phyloP scores from a whole-genome alignment of 2,888 invertebrate genomes.

The Lasioglossum pauxillum region DNA sequence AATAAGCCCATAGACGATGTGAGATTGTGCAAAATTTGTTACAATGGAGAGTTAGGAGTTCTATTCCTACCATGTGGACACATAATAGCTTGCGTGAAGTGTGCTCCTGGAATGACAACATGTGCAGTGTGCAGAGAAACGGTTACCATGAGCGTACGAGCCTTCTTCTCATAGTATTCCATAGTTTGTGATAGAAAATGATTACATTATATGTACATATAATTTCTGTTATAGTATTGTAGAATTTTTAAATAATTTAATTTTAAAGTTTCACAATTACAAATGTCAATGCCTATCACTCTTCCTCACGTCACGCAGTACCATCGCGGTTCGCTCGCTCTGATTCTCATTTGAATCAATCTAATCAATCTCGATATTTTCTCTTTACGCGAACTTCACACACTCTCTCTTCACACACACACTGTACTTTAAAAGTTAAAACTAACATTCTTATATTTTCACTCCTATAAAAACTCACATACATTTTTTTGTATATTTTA shows the following conservation, averaged over 20 bases:
- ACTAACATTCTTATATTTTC: slow-evolving; percentile 2
- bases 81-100: slow-evolving; percentile 95
- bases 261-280: slow-evolving; percentile 16
- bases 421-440: not conserved
- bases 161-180: slow-evolving; percentile 85
- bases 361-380: slow-evolving; percentile 1
- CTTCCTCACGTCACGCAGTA: slow-evolving; percentile 1
- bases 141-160: slow-evolving; percentile 89
- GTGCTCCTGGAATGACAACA: slow-evolving; percentile 93
- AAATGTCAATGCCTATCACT: not conserved
- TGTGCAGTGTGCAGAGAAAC: slow-evolving; percentile 95
- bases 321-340: not conserved
- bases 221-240: slow-evolving; percentile 53
- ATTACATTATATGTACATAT: slow-evolving; percentile 31
- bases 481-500: slow-evolving; percentile 50
- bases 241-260: slow-evolving; percentile 1
- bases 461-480: slow-evolving; percentile 12
- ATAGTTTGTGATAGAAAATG: slow-evolving; percentile 55
- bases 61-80: slow-evolving; percentile 98
- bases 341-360: not conserved
- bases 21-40: slow-evolving; percentile 96
- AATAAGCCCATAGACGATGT: slow-evolving; percentile 82
- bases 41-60: slow-evolving; percentile 93
- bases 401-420: not conserved
- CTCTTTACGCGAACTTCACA: not conserved